Percentiles rank a stretch among this genome's conserved stretches.
These are phyloP conservation scores for Notospermus geniculatus DNA, from an alignment of 1,140 invertebrate species.

Conservation along the genomic window DNA sequence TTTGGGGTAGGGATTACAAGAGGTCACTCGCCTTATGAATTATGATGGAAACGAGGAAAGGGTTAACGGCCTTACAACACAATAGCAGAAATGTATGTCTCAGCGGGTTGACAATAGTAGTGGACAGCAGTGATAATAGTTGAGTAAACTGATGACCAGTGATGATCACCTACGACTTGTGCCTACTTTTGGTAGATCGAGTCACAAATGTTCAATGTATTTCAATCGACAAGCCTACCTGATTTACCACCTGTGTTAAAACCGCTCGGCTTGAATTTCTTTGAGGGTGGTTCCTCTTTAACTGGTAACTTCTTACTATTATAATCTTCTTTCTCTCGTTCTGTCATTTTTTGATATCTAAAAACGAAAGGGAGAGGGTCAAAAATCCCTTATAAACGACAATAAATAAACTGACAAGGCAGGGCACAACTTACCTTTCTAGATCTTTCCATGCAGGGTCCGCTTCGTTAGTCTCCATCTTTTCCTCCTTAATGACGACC, in stretches of 20 bases:
- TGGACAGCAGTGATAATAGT: too few relatives aligned
- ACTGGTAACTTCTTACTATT: conserved; percentile 27
- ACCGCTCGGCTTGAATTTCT: conserved; percentile 68
- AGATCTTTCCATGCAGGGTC: conserved; percentile 64
- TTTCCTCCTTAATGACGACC: conserved; percentile 48
- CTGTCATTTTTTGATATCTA: conserved; percentile 41
- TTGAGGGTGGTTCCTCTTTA: conserved; percentile 72
- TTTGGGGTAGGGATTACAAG: not conserved
- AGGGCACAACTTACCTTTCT: conserved; percentile 60
- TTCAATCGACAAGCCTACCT: conserved; percentile 15
- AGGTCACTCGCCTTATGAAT: too few relatives aligned
- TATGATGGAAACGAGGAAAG: not conserved
- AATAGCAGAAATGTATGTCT: too few relatives aligned
- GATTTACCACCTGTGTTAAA: conserved; percentile 36
- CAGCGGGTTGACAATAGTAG: too few relatives aligned
- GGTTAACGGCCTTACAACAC: too few relatives aligned
- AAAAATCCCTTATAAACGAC: too few relatives aligned
- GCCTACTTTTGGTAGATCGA: too few relatives aligned
- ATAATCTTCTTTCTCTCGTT: conserved; percentile 43
- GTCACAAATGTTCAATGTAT: not conserved
- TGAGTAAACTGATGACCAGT: too few relatives aligned
- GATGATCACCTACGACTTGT: too few relatives aligned
- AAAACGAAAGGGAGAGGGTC: not conserved
- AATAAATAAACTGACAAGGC: too few relatives aligned
- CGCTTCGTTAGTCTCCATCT: conserved; percentile 63